Base-by-base conservation (phyloP, 2,888 invertebrate species). In the Lysandra bellargus region DNA sequence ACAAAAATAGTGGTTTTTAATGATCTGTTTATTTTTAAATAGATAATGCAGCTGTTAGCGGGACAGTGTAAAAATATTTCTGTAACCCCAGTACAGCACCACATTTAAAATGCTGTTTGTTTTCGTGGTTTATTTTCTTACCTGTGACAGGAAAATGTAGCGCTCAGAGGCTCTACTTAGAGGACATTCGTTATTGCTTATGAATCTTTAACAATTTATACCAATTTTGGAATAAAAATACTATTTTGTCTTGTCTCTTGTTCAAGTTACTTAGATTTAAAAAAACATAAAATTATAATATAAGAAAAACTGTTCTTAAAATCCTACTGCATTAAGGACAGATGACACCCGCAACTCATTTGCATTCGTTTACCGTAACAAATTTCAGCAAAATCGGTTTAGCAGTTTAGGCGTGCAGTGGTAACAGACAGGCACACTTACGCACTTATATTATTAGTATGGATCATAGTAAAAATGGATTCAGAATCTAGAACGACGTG, bases 41-140 rank as follows among this genome's bases (percentile, higher is more conserved):
- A 69, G 69, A 69, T 17, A 69, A 37, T 69, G 33, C 69, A 69
- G 33, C 69, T 69, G 69, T 69, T 69, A 17, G 64, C 14, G 64
- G 30, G 30, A 64, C 64, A 64, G 64, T 64, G 12, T 64, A 64
- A 30, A 64, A 30, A 64, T 69, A 69, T 69, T 33, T 37, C 30
- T 17, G 33, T 69, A 69, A 69, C 69, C 69, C 33, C 69, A 33
- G 33, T 69, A 69, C 30, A 64, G 64, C 3, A 23, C 4, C 30
- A 30, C 69, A 33, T 69, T 33, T 17, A 33, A 37, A 33, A 37
- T 69, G 69, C 14, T 33, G 69, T 33, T 69, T 69, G 69, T 69
- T 33, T 69, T 69, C 33, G 23, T 61, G 23, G 33, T 14, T 69
- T 69, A 14, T 69, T 69, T 69, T 33, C 69, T 33, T 69, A 37